A percentile compares a stretch with the other conserved stretches of the same genome.
Conservation (phyloP, 2,888 invertebrate species). For the Meganola albula region DNA sequence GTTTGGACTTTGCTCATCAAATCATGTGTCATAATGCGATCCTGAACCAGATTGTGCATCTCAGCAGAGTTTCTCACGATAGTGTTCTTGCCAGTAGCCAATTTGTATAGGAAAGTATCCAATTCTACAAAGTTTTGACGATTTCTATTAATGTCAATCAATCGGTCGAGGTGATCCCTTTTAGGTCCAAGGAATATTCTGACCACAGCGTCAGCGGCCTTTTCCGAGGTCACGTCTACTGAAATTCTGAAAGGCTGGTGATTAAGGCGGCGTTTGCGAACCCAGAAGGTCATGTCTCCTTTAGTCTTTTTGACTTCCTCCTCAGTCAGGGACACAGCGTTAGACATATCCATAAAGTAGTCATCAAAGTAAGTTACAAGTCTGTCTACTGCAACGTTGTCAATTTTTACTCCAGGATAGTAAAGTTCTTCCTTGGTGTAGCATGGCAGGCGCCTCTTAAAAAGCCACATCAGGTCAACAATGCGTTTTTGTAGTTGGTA, state of each 20-base stretch:
- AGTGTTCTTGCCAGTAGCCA: conserved; percentile 80
- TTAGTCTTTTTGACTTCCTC: conserved; percentile 66
- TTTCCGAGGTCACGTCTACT: conserved; percentile 75
- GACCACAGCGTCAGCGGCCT: conserved; percentile 77
- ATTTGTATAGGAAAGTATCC: conserved; percentile 78
- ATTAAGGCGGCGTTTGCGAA: conserved; percentile 80
- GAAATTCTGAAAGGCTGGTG: conserved; percentile 80
- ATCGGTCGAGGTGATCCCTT: conserved; percentile 75
- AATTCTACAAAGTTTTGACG: conserved; percentile 81
- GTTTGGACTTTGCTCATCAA: conserved; percentile 80
- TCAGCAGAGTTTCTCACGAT: conserved; percentile 81
- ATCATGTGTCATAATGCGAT: conserved; percentile 80
- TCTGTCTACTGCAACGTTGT: conserved; percentile 80
- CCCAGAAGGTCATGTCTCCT: conserved; percentile 69
- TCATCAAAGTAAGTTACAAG: conserved; percentile 83
- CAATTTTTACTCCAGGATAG: conserved; percentile 81
- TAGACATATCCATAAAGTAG: conserved; percentile 81
- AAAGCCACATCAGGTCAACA: conserved; percentile 73
- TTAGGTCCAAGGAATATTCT: conserved; percentile 84
- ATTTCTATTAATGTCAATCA: conserved; percentile 77
- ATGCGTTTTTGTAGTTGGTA: conserved; percentile 82
- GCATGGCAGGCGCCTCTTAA: conserved; percentile 77
- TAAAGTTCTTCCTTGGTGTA: conserved; percentile 80
- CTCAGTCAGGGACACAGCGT: conserved; percentile 70
- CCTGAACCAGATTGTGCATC: conserved; percentile 81